Percentiles rank a stretch among this genome's conserved stretches.
Evolutionary conservation across 1,140 invertebrate genomes (phyloP).

Genomic region (Cydia fagiglandana): DNA sequence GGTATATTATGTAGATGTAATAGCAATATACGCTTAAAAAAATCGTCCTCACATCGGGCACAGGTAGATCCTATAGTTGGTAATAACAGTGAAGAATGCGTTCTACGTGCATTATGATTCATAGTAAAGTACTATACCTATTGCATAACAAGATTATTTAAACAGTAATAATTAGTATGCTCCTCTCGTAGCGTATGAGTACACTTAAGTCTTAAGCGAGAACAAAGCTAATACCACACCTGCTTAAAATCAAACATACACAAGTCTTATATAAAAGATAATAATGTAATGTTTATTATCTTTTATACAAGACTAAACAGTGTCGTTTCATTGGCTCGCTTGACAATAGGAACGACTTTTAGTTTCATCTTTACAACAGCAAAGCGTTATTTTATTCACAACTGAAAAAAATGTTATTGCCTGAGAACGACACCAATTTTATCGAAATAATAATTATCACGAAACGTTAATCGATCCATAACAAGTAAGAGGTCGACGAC

Average conservation of each 20-base stretch:
- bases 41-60: neutral
- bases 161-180: slow-evolving; percentile 41
- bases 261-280: neutral
- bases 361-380: neutral
- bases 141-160: slow-evolving; percentile 37
- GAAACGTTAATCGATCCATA: neutral
- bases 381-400: no score
- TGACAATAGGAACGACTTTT: neutral
- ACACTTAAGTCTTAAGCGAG: neutral
- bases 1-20: no score
- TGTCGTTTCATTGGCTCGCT: neutral
- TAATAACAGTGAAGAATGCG: slow-evolving; percentile 4
- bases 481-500: slow-evolving; percentile 15
- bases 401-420: no score
- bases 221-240: neutral
- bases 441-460: neutral
- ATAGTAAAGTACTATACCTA: slow-evolving; percentile 32
- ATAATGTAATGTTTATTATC: no score
- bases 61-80: neutral
- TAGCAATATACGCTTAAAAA: neutral
- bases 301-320: no score
- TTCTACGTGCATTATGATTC: slow-evolving; percentile 32
- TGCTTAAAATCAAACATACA: slow-evolving; percentile 2
- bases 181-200: slow-evolving; percentile 37
- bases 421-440: neutral